These are phyloP conservation scores for Hyles lineata DNA, from an alignment of 2,888 invertebrate species.

Conservation along the genomic window DNA sequence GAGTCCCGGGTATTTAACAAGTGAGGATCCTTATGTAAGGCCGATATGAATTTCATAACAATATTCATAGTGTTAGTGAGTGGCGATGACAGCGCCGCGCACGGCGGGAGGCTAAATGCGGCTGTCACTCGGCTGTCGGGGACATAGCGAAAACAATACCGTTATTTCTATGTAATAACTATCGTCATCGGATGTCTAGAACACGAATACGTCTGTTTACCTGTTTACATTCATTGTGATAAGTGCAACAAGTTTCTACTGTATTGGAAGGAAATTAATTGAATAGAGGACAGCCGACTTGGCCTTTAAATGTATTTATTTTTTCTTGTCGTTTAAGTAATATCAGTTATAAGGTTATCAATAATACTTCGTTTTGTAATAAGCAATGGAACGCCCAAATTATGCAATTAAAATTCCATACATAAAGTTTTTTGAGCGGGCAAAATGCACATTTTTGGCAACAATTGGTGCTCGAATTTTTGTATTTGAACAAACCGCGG, in stretches of 20 bases:
- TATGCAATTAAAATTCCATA: not conserved
- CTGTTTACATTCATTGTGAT: constrained; percentile 56
- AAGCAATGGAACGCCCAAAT: not conserved
- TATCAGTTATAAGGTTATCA: too few relatives aligned
- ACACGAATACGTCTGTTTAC: constrained; percentile 65
- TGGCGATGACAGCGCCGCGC: constrained; percentile 75
- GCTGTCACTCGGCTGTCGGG: constrained; percentile 65
- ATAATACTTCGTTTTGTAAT: not conserved
- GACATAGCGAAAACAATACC: constrained; percentile 72
- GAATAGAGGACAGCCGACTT: not conserved
- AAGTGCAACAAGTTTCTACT: constrained; percentile 23
- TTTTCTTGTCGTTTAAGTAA: not conserved
- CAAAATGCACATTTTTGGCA: not conserved
- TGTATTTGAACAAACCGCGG: constrained; percentile 40
- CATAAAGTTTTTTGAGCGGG: not conserved
- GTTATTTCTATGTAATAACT: constrained; percentile 75
- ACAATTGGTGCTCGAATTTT: constrained; percentile 8
- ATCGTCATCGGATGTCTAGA: constrained; percentile 73
- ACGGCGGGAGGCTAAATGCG: constrained; percentile 67
- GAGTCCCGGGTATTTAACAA: not conserved
- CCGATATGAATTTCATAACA: constrained; percentile 39
- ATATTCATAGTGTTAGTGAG: constrained; percentile 59
- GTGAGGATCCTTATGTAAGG: constrained; percentile 10
- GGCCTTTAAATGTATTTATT: not conserved
- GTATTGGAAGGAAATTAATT: constrained; percentile 22